A percentile compares a stretch with the other conserved stretches of the same genome.
Conservation (phyloP, 2,888 invertebrate species). For the Electrophaes corylata region DNA sequence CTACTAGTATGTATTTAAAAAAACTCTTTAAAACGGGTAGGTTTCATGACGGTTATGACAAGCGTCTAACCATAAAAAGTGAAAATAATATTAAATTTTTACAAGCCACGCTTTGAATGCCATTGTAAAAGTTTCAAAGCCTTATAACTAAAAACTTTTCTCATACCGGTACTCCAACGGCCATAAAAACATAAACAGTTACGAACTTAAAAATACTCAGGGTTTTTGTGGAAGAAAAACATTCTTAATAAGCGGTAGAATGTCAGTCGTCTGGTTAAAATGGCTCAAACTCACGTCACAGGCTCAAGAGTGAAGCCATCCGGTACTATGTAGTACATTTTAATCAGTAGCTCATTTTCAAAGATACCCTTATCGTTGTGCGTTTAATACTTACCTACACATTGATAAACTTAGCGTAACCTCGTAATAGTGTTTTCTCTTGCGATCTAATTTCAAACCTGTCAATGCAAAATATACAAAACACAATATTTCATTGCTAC, state of each 20-base stretch:
- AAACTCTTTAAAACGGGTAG: conserved; percentile 2
- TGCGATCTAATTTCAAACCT: too few relatives aligned
- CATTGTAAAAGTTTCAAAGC: conserved; percentile 37
- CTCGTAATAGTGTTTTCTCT: too few relatives aligned
- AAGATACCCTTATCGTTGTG: too few relatives aligned
- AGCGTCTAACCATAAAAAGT: conserved; percentile 23
- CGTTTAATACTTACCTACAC: too few relatives aligned
- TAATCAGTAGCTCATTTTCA: conserved; percentile 19
- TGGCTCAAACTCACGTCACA: conserved; percentile 59
- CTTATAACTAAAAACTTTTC: conserved; percentile 48
- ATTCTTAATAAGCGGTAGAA: conserved; percentile 61
- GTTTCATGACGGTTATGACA: conserved; percentile 12
- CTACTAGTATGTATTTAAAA: background rate
- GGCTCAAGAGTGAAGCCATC: conserved; percentile 46
- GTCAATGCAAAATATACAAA: too few relatives aligned
- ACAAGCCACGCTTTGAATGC: conserved; percentile 34
- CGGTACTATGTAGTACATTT: conserved; percentile 10
- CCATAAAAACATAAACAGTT: conserved; percentile 55
- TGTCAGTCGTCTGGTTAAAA: conserved; percentile 61
- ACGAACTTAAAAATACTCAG: conserved; percentile 52
- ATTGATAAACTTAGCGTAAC: too few relatives aligned
- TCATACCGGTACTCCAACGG: conserved; percentile 42
- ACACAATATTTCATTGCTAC: too few relatives aligned
- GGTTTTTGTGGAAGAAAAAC: conserved; percentile 61
- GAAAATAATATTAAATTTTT: conserved; percentile 37